These are phyloP conservation scores for Chloroclysta siterata DNA, from an alignment of 2,888 invertebrate genomes.

Conservation along the genomic window DNA sequence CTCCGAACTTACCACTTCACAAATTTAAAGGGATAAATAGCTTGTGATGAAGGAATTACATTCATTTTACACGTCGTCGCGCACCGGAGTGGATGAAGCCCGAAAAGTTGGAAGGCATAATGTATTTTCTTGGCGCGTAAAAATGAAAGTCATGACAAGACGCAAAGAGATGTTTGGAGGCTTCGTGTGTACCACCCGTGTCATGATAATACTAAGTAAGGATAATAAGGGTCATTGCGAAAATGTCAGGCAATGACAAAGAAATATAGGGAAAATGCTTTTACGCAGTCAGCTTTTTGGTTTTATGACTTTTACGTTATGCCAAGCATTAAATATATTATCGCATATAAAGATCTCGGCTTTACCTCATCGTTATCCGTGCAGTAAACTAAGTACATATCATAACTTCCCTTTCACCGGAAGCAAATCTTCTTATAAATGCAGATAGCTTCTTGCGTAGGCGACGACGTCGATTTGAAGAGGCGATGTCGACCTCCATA, in stretches of 20 bases:
- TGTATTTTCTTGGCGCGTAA: constrained; percentile 27
- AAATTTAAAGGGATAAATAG: constrained; percentile 59
- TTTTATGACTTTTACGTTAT: no score
- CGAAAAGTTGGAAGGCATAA: constrained; percentile 18
- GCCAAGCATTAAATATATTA: neutral
- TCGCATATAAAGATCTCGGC: constrained; percentile 13
- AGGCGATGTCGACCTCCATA: constrained; percentile 35
- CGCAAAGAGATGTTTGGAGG: constrained; percentile 16
- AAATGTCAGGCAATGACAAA: constrained; percentile 18
- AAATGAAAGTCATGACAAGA: constrained; percentile 23
- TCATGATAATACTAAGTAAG: constrained; percentile 1
- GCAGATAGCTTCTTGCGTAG: constrained; percentile 25
- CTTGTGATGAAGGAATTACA: constrained; percentile 55
- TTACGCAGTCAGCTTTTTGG: neutral
- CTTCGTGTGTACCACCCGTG: constrained; percentile 5
- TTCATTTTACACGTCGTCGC: constrained; percentile 53
- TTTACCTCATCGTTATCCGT: constrained; percentile 6
- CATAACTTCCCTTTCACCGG: constrained; percentile 20
- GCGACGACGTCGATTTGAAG: constrained; percentile 30
- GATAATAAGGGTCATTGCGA: constrained; percentile 15
- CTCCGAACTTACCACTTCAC: constrained; percentile 46
- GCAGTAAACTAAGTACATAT: constrained; percentile 11
- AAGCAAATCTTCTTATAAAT: constrained; percentile 22
- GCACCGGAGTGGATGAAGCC: constrained; percentile 24
- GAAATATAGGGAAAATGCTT: constrained; percentile 2